phyloP scores from a whole-genome alignment of 1,140 invertebrate species.

The Portunus trituberculatus region DNA sequence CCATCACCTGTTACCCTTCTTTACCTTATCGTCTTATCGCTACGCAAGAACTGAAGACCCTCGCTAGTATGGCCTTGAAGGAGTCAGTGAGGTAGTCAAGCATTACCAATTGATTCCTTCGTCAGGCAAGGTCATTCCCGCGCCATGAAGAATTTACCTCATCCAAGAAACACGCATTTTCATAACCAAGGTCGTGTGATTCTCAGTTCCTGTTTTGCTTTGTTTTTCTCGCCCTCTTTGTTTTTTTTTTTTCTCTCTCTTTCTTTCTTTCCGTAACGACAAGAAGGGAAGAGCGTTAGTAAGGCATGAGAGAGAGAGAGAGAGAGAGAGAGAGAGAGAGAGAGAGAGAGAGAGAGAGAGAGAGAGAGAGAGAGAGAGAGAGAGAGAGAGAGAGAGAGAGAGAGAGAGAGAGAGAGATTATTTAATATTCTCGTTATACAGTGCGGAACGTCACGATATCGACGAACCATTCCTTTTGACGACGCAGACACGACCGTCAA shows the following conservation, averaged over 20 bases:
- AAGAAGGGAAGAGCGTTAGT: no score
- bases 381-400: constrained; percentile 20
- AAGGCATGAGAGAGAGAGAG: no score
- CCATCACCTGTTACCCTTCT: not conserved
- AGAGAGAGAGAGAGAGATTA: not conserved
- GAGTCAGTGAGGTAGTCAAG: not conserved
- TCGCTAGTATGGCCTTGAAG: not conserved
- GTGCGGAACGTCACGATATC: not conserved
- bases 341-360: not conserved
- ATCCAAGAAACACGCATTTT: not conserved
- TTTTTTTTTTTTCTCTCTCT: not conserved
- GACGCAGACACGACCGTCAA: not conserved
- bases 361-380: constrained; percentile 20
- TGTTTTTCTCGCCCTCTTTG: not conserved
- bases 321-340: no score
- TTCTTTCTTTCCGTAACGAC: no score
- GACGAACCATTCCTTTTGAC: not conserved
- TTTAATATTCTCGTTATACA: not conserved
- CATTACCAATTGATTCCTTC: not conserved
- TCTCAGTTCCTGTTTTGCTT: not conserved
- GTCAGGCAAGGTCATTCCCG: not conserved
- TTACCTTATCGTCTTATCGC: not conserved
- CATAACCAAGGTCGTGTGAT: not conserved
- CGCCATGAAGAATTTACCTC: not conserved
- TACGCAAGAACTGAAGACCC: not conserved